These are phyloP conservation scores for Hemitrygon akajei DNA, from an alignment of 2,797 vertebrate species.

Conservation along the genomic window DNA sequence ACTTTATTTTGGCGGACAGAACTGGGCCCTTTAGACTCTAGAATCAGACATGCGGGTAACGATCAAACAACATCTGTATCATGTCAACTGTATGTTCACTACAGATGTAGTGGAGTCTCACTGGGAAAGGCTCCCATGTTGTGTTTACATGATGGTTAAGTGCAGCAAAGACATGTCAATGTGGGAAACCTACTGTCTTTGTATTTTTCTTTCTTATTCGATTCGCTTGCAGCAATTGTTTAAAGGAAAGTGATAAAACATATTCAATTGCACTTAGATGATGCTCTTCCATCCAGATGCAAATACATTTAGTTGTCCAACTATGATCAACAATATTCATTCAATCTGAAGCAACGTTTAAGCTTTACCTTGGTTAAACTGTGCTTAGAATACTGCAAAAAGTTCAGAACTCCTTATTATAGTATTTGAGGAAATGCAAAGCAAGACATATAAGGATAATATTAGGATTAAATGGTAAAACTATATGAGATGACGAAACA, in stretches of 20 bases:
- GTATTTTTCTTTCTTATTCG: neutral
- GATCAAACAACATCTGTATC: slow-evolving; percentile 6
- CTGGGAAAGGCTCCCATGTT: neutral
- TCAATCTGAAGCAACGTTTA: neutral
- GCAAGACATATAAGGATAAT: neutral
- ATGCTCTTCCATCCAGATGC: neutral
- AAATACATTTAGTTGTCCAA: neutral
- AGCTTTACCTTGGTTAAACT: neutral
- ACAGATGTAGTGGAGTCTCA: neutral
- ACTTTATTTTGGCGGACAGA: slow-evolving; percentile 20
- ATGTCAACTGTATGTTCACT: neutral
- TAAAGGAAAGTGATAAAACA: neutral
- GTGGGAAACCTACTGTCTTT: slow-evolving; percentile 29
- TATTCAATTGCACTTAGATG: neutral
- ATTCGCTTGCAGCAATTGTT: neutral
- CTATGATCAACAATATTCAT: neutral
- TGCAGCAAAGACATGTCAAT: slow-evolving; percentile 27
- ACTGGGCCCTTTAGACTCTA: neutral
- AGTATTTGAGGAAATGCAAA: neutral
- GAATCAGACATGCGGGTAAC: slow-evolving; percentile 13
- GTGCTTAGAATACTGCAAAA: neutral
- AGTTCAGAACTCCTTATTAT: neutral
- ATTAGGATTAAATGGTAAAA: neutral
- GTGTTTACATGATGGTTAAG: slow-evolving; percentile 23
- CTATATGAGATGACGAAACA: neutral